Evolutionary conservation across 2,797 vertebrate genomes (phyloP).

Genomic region (Epinephelus awoara): DNA sequence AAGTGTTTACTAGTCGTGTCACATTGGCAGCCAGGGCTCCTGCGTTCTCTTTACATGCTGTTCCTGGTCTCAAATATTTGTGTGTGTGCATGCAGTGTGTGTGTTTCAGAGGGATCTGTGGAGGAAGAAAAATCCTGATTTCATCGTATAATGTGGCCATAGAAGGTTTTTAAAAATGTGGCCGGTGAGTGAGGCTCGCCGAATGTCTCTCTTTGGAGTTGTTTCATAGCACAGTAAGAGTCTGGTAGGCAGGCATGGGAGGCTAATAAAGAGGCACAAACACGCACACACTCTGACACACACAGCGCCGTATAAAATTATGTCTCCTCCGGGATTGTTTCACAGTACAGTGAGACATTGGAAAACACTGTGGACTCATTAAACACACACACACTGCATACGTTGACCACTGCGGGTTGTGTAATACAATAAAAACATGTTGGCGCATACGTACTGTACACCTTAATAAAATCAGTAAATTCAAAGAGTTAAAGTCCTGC

Average conservation of each 20-base stretch:
- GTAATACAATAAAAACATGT: slow-evolving; percentile 51
- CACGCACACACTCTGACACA: slow-evolving; percentile 57
- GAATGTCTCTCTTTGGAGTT: slow-evolving; percentile 73
- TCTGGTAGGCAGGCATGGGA: slow-evolving; percentile 60
- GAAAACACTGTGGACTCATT: slow-evolving; percentile 59
- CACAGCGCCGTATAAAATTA: slow-evolving; percentile 57
- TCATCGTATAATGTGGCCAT: slow-evolving; percentile 34
- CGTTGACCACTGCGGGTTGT: slow-evolving; percentile 39
- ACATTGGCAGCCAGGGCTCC: background rate
- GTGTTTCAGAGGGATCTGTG: slow-evolving; percentile 24
- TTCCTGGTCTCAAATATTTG: slow-evolving; percentile 11
- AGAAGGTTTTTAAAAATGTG: slow-evolving; percentile 24
- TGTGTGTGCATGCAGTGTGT: background rate
- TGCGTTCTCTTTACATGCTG: slow-evolving; percentile 6
- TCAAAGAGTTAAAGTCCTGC: slow-evolving; percentile 20
- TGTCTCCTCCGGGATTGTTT: slow-evolving; percentile 71
- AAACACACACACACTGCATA: slow-evolving; percentile 58
- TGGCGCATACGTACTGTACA: slow-evolving; percentile 7
- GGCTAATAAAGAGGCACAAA: slow-evolving; percentile 71
- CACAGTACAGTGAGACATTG: slow-evolving; percentile 56
- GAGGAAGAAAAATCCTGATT: slow-evolving; percentile 38
- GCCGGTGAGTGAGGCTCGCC: slow-evolving; percentile 35
- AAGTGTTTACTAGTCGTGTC: background rate
- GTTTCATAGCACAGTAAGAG: slow-evolving; percentile 67
- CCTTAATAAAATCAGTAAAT: slow-evolving; percentile 55